Percentiles rank a stretch among this genome's conserved stretches.
Evolutionary conservation across 2,888 invertebrate species (phyloP).

Genomic region (Limenitis camilla): DNA sequence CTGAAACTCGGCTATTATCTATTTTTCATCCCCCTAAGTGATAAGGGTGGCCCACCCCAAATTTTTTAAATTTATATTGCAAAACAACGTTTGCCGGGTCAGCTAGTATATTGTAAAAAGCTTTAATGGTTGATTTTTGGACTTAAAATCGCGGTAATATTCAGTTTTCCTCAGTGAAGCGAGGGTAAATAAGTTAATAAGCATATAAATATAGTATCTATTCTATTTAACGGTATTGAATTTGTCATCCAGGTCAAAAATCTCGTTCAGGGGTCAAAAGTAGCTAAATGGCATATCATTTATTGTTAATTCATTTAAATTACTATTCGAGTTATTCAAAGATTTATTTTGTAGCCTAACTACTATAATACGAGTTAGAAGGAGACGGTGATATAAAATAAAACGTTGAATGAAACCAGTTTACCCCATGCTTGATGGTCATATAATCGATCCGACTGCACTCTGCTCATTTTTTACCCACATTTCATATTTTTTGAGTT

Average conservation of each 20-base stretch:
- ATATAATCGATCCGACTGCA: slow-evolving; percentile 49
- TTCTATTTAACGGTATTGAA: not conserved
- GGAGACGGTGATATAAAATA: slow-evolving; percentile 2
- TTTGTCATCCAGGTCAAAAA: not conserved
- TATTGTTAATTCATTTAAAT: not conserved
- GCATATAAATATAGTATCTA: not conserved
- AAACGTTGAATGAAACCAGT: slow-evolving; percentile 35
- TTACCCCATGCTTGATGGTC: slow-evolving; percentile 36
- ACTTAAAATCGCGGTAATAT: too few relatives aligned
- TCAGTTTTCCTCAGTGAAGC: too few relatives aligned
- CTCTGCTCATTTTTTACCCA: slow-evolving; percentile 41
- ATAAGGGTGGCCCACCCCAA: too few relatives aligned
- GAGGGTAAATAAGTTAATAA: too few relatives aligned
- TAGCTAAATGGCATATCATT: not conserved
- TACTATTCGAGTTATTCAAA: not conserved
- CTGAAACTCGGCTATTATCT: too few relatives aligned
- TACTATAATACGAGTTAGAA: not conserved
- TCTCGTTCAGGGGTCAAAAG: not conserved
- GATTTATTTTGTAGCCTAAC: not conserved
- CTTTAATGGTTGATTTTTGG: too few relatives aligned
- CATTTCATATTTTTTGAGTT: slow-evolving; percentile 16
- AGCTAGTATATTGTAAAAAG: too few relatives aligned
- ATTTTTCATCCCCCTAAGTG: too few relatives aligned
- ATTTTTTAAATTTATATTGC: too few relatives aligned
- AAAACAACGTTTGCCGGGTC: too few relatives aligned